Evolutionary conservation across 2,888 invertebrate species (phyloP), one percentile per base, ranked within the genome.

Genomic region (Ornithoptera priamus): DNA sequence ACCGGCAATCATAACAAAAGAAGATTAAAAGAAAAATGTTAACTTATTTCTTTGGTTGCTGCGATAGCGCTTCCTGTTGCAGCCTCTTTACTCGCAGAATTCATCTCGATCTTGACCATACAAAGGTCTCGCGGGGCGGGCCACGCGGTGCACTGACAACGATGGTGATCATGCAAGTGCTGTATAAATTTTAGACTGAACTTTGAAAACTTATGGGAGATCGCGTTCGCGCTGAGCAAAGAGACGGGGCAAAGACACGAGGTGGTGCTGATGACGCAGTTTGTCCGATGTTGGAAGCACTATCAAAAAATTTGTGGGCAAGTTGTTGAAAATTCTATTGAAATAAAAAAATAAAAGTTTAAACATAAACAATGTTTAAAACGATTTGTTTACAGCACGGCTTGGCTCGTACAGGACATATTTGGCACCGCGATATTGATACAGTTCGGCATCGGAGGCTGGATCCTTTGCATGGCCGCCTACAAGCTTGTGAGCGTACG

Each of bases 401-500:
- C 79, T 0, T 71, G 71, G n/a, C 73, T 81, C 67, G 67, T 91
- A 61, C 85, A 89, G 74, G 81, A 86, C 10, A 84, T 87, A 12
- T 92, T 91, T 70, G 88, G 89, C 0, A 73, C 74, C 0, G 86
- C 88, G 0, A 88, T 91, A 42, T 73, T 92, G 58, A 77, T 91
- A 24, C 91, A 92, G 75, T 91, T 92, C 64, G 87, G 81, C 1
- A 86, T 91, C 62, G 89, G 92, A 1, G 90, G 90, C 2, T 91
- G 91, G 87, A 91, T 92, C 64, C 79, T 92, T 7, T 92, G 91
- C 74, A 90, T 92, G 90, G 90, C 92, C 0, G 89, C 88, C 5
- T 92, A 91, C 75, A 84, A 89, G 72, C 76, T 91, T 6, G 86
- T 89, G 22, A 86, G 85, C 71, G 91, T 92, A 68, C 83, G 89